Percentiles rank a stretch among this genome's conserved stretches.
These are phyloP conservation scores for Drosophila aff. DNA, from an alignment of 1,140 invertebrate species.

Conservation along the genomic window DNA sequence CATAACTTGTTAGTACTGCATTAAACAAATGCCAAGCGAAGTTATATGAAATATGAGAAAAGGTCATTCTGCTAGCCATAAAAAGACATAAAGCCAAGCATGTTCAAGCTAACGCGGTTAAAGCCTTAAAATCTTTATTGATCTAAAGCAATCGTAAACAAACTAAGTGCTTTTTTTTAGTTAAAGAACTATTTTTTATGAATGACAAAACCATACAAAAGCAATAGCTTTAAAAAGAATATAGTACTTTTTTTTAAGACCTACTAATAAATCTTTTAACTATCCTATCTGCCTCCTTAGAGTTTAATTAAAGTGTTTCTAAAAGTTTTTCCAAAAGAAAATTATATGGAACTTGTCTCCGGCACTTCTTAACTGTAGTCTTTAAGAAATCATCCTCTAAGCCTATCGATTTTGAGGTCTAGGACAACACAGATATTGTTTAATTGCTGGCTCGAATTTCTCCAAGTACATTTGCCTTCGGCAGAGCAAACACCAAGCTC, in stretches of 20 bases:
- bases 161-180: no score
- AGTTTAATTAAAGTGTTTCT: neutral
- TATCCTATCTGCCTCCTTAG: neutral
- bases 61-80: neutral
- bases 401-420: neutral
- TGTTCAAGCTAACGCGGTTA: neutral
- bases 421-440: conserved; percentile 3
- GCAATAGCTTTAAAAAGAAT: neutral
- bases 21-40: neutral
- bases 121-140: neutral
- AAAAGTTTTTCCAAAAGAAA: no score
- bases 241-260: neutral
- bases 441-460: conserved; percentile 33
- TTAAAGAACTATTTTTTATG: neutral
- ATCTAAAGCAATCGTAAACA: neutral
- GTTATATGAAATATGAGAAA: neutral
- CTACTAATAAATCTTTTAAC: no score
- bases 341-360: accelerated
- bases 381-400: neutral
- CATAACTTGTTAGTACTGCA: neutral
- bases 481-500: conserved; percentile 49
- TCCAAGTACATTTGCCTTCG: conserved; percentile 17
- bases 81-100: neutral
- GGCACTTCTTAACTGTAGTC: no score
- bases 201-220: neutral